Evolutionary conservation across 2,113 vertebrate genomes (phyloP).

Genomic region (Anoura caudifer): DNA sequence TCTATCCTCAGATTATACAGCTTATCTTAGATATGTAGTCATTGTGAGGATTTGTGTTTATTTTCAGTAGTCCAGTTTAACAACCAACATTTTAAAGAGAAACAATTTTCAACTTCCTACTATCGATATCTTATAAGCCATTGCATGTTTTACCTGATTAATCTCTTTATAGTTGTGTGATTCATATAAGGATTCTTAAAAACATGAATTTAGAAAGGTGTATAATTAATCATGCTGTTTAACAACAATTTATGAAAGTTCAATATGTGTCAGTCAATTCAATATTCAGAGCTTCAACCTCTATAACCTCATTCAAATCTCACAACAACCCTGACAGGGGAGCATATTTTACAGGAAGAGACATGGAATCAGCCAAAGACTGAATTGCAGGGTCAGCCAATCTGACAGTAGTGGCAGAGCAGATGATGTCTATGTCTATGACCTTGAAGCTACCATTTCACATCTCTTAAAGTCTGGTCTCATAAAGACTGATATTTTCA

Average conservation of each 20-base stretch:
- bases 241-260: not conserved
- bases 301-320: not conserved
- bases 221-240: not conserved
- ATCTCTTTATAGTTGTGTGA: not conserved
- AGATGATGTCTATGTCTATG: not conserved
- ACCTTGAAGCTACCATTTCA: not conserved
- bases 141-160: not conserved
- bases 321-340: not conserved
- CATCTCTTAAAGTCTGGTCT: not conserved
- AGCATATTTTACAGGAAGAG: not conserved
- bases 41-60: not conserved
- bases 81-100: conserved; percentile 2
- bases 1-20: not conserved
- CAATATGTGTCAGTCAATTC: not conserved
- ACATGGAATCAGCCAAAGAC: not conserved
- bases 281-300: not conserved
- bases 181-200: conserved; percentile 3
- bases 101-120: not conserved
- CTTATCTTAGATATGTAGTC: not conserved
- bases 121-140: not conserved
- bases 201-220: not conserved
- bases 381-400: not conserved
- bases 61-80: not conserved
- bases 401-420: not conserved
- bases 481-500: not conserved